These are phyloP conservation scores for Pyrrhosoma nymphula DNA, from an alignment of 2,888 invertebrate genomes.

Conservation along the genomic window DNA sequence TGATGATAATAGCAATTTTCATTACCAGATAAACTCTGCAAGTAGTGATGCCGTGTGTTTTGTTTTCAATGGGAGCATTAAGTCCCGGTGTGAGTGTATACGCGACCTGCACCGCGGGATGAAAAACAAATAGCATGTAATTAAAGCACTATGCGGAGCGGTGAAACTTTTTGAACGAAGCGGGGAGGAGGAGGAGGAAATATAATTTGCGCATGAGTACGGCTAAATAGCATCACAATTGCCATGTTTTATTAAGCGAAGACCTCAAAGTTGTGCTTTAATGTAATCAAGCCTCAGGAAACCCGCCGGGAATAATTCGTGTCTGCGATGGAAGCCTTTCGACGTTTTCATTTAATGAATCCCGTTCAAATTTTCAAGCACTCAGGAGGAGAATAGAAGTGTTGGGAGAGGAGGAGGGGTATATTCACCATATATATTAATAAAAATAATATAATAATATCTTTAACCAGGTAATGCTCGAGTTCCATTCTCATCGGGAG, in stretches of 20 bases:
- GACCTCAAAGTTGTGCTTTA: background rate
- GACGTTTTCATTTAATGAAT: constrained; percentile 18
- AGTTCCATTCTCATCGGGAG: background rate
- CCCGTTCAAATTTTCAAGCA: background rate
- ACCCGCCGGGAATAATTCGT: constrained; percentile 39
- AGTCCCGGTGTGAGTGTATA: background rate
- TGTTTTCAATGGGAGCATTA: background rate
- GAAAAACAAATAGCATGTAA: background rate
- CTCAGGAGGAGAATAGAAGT: background rate
- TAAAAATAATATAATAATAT: background rate
- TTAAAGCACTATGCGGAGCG: background rate
- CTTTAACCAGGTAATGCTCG: background rate
- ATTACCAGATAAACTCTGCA: background rate
- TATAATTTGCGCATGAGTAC: constrained; percentile 5
- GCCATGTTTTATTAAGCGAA: constrained; percentile 37
- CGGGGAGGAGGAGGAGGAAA: background rate
- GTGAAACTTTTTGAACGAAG: background rate
- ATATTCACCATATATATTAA: no score
- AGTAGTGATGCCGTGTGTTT: background rate
- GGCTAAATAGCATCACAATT: constrained; percentile 24
- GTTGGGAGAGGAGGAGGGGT: no score
- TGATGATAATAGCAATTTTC: background rate
- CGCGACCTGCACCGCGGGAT: background rate
- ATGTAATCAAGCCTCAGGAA: background rate
- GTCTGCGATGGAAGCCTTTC: constrained; percentile 11